Conservation (phyloP, 2,797 vertebrate genomes). For the Coregonus sp. region DNA sequence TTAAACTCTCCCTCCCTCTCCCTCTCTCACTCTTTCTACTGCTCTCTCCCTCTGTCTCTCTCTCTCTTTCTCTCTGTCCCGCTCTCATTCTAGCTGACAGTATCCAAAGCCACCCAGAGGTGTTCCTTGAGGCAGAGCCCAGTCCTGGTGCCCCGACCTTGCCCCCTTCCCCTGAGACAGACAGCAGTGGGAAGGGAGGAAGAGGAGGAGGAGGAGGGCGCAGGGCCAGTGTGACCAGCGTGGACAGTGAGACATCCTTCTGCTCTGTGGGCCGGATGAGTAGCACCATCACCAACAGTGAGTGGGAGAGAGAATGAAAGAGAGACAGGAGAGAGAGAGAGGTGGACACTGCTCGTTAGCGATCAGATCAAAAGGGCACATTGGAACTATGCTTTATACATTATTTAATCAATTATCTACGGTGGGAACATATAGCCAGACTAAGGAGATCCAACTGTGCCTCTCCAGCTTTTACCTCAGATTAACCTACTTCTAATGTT, state of each 20-base stretch:
- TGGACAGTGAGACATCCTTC: constrained; percentile 84
- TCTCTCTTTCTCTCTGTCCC: neutral
- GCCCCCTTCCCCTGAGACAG: constrained; percentile 60
- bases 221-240: constrained; percentile 85
- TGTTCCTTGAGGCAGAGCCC: constrained; percentile 82
- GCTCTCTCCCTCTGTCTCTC: too few species aligned
- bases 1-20: neutral
- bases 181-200: constrained; percentile 33
- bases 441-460: constrained; percentile 23
- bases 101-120: constrained; percentile 81
- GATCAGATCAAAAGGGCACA: neutral
- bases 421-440: constrained; percentile 1
- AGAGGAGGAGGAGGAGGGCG: constrained; percentile 58
- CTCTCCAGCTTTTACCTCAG: neutral
- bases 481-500: neutral
- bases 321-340: neutral
- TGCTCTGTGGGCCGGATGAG: constrained; percentile 85
- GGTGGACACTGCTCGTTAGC: neutral
- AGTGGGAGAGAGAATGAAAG: constrained; percentile 60
- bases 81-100: constrained; percentile 77
- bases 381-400: neutral
- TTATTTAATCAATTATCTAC: constrained; percentile 16
- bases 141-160: constrained; percentile 50
- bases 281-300: constrained; percentile 83
- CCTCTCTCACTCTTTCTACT: neutral